A percentile compares a stretch with the other conserved stretches of the same genome.
phyloP scores from a whole-genome alignment of 2,797 vertebrate species.

The Diplodus puntazzo region DNA sequence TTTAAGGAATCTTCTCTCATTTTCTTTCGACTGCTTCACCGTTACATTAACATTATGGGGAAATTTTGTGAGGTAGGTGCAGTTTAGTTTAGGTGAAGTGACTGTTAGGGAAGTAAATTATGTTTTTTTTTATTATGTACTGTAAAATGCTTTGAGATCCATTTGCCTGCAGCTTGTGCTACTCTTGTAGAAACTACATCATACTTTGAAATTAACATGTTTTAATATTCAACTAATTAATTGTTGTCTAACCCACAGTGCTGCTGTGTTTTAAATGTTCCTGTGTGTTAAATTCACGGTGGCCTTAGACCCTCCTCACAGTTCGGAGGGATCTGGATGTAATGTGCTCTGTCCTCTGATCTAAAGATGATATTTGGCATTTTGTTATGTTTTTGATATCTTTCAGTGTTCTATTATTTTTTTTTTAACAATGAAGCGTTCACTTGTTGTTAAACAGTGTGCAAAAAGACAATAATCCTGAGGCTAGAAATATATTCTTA shows the following conservation, averaged over 20 bases:
- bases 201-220: conserved; percentile 7
- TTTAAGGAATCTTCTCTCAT: conserved; percentile 3
- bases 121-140: background rate
- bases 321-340: background rate
- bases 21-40: background rate
- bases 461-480: too few species aligned
- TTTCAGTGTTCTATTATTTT: background rate
- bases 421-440: background rate
- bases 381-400: too few species aligned
- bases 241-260: background rate
- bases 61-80: conserved; percentile 17
- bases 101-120: conserved; percentile 26
- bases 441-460: background rate
- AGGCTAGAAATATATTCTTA: background rate
- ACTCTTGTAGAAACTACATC: background rate
- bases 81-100: background rate
- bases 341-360: too few species aligned
- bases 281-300: background rate
- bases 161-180: background rate
- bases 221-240: background rate
- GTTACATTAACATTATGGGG: background rate
- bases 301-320: background rate
- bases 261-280: background rate
- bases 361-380: too few species aligned
- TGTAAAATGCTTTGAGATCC: background rate